phyloP scores from a whole-genome alignment of 2,113 vertebrate species.

The Piaya cayana region DNA sequence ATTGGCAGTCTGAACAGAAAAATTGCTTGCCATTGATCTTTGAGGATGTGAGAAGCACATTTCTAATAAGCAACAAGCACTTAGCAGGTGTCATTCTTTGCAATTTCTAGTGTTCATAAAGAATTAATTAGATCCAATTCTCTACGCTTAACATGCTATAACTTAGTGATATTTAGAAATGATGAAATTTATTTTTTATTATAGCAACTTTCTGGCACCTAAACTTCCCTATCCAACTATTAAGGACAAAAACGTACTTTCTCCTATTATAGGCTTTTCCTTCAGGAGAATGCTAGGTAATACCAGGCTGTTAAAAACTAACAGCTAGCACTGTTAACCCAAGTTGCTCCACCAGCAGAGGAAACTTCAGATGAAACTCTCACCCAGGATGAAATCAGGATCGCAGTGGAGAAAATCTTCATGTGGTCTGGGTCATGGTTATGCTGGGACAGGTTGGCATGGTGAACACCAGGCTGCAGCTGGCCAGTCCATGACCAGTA shows the following conservation, averaged over 20 bases:
- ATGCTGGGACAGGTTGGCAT: not conserved
- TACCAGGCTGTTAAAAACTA: not conserved
- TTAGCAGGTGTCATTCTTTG: not conserved
- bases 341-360: not conserved
- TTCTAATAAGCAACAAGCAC: not conserved
- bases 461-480: not conserved
- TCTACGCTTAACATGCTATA: not conserved
- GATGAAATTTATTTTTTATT: not conserved
- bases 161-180: not conserved
- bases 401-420: not conserved
- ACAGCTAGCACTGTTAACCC: not conserved
- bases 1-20: not conserved
- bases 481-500: not conserved
- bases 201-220: not conserved
- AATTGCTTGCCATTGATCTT: not conserved
- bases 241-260: not conserved
- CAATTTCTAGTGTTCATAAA: not conserved
- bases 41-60: not conserved
- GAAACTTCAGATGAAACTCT: not conserved
- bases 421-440: accelerated
- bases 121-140: not conserved
- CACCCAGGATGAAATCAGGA: too few relatives aligned
- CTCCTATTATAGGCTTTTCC: not conserved
- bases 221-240: not conserved
- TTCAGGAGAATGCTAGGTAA: not conserved